Evolutionary conservation across 1,140 invertebrate genomes (phyloP), one percentile per base, ranked within the genome.

Genomic region (Zaprionus davidi): DNA sequence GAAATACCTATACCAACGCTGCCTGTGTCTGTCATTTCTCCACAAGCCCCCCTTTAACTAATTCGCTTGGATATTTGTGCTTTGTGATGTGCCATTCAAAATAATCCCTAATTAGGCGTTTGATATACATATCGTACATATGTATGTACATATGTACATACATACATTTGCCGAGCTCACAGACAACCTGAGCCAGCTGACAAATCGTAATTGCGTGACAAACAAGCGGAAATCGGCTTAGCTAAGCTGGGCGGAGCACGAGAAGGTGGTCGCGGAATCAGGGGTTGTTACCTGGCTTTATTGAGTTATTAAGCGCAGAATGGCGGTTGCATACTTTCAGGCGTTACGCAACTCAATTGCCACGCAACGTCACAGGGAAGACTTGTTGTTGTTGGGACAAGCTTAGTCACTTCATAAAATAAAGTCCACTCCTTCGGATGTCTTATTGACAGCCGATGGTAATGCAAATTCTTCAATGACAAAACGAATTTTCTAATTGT

Each of bases 181-280:
- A 73, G 46, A 72, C 76, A 77, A 72, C 55, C 41, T 64, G 55
- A 74, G 62, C 59, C 64, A 44, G 24, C 76, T 90, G 85, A 90
- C 85, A 90, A 90, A 90, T 90, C 84, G 85, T 90, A 90, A 90
- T 90, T 90, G 85, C 81, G 86, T 79, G 82, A 83, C 86, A 85
- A 90, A 90, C 82, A 90, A 82, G 81, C 85, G 79, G 72, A 90
- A 90, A 90, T 90, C 86, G 85, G 85, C 85, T 90, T 90, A 90
- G 69, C 38, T 28, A n/a, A 26, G 26, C 72, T 66, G 49, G 22
- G 44, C n/a, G 41, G 53, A 28, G 49, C 26, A 66, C 55, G 64
- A 24, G 46, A 20, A 28, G 38, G 46, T 31, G 24, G 44, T 6
- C 13, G 46, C 11, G 15, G 65, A 20, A 17, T 57, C 34, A 62